Conservation (phyloP, 2,888 invertebrate species). For the Clistopyga incitator region DNA sequence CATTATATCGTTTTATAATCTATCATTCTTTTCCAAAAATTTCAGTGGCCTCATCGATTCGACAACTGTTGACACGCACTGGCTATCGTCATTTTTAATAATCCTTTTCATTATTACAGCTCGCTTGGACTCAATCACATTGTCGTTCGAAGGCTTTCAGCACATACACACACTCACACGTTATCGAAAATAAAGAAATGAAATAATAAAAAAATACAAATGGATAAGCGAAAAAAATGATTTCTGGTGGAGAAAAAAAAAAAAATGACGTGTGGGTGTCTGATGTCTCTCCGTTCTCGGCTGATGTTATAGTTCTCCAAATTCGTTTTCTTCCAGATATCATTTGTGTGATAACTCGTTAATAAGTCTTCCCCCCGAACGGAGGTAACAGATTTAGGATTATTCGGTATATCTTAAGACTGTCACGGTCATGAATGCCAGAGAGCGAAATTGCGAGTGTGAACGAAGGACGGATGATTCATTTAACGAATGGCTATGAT, state of each 20-base stretch:
- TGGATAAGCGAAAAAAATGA: not conserved
- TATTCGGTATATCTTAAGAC: conserved; percentile 48
- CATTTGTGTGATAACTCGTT: conserved; percentile 59
- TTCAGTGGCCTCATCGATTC: conserved; percentile 53
- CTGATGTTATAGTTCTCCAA: conserved; percentile 30
- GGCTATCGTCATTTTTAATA: conserved; percentile 53
- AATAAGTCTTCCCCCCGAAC: conserved; percentile 50
- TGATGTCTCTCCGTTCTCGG: conserved; percentile 36
- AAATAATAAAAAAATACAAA: not conserved
- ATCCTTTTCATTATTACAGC: conserved; percentile 52
- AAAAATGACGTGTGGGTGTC: conserved; percentile 29
- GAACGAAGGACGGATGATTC: conserved; percentile 44
- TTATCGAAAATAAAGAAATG: conserved; percentile 21
- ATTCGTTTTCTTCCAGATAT: conserved; percentile 51
- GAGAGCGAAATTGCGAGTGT: conserved; percentile 50
- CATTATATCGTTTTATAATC: conserved; percentile 37
- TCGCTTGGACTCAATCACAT: conserved; percentile 24
- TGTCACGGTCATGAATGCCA: conserved; percentile 41
- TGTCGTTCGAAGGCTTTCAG: conserved; percentile 40
- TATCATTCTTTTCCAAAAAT: conserved; percentile 36
- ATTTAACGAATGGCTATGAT: conserved; percentile 14
- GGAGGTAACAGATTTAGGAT: conserved; percentile 55
- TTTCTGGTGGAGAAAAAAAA: conserved; percentile 9
- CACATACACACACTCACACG: conserved; percentile 25
- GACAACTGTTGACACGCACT: conserved; percentile 22